A percentile compares a stretch with the other conserved stretches of the same genome.
These are phyloP conservation scores for Chelon labrosus DNA, from an alignment of 2,797 vertebrate species.

Conservation along the genomic window DNA sequence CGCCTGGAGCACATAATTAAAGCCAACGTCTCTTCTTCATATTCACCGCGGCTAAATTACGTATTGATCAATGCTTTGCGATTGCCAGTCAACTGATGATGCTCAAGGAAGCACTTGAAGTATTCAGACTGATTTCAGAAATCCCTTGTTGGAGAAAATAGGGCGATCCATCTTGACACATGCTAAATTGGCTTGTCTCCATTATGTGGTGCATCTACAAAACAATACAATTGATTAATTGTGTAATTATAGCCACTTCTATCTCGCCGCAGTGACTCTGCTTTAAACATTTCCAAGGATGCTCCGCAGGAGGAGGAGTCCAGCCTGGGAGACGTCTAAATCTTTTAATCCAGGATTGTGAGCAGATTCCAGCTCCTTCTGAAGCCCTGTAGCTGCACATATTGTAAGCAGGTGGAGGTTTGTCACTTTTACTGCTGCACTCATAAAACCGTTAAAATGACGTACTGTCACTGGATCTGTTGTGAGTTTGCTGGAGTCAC, in stretches of 20 bases:
- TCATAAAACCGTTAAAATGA: constrained; percentile 27
- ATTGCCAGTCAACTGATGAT: constrained; percentile 46
- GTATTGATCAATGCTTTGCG: constrained; percentile 49
- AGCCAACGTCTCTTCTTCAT: constrained; percentile 52
- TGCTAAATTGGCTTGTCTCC: constrained; percentile 68
- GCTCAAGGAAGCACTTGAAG: constrained; percentile 40
- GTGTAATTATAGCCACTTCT: constrained; percentile 70
- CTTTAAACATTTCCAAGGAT: constrained; percentile 41
- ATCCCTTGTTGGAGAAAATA: constrained; percentile 59
- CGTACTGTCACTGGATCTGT: neutral
- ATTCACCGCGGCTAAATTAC: constrained; percentile 44
- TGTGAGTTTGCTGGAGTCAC: neutral
- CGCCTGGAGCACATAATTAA: constrained; percentile 51
- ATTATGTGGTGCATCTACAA: constrained; percentile 62
- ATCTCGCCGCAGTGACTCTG: constrained; percentile 49
- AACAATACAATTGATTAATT: constrained; percentile 77
- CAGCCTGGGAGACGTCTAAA: constrained; percentile 49
- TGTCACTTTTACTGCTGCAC: constrained; percentile 21
- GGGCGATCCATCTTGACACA: constrained; percentile 71
- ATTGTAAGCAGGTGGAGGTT: constrained; percentile 2
- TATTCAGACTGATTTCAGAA: constrained; percentile 58
- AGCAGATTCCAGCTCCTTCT: constrained; percentile 22
- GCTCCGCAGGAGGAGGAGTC: constrained; percentile 43
- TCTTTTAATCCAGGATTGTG: constrained; percentile 28
- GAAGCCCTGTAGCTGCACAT: neutral